Base-by-base conservation (phyloP, 1,140 invertebrate genomes). In the Pararge aegeria region DNA sequence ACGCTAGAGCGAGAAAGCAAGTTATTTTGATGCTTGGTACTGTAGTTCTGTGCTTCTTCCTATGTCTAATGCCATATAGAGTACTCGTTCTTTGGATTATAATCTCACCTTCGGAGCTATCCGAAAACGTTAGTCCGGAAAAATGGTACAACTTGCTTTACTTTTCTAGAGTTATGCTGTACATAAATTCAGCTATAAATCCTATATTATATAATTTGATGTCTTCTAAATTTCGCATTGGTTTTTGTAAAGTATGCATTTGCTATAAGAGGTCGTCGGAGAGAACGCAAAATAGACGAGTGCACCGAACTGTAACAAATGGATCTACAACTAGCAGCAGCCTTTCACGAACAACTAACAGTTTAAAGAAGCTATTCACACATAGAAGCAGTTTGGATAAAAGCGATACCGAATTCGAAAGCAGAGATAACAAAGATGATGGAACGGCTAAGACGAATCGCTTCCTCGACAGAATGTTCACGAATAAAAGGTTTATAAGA, bases 121-220 rank as follows among this genome's bases (percentile, higher is more conserved):
- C 94, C 19, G 82, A 90, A 12, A 83, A 91, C 40, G 80, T 95
- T 1, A 94, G 94, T 38, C 90, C 94, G 13, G 94, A 96, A 65
- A 92, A 91, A 7, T 97, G 94, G 87, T 95, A 95, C 79, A 94
- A 94, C 63, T 87, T 97, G 3, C 79, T 97, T 0, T 96, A 95
- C 74, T 95, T 97, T 74, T 94, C 94, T 55, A 92, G 96, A 62
- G 94, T 96, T n/a, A 95, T 97, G 94, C 87, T 95, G 34, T 97
- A 97, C 77, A 89, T 97, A 51, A 97, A 97, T 77, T 96, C 95
- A 0, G 95, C 95, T 5, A 89, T 96, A 37, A 96, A 97, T 89
- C 96, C 96, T 0, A 94, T 96, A 57, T 80, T 96, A 1, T 96
- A 96, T 73, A 96, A 96, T 80, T 84, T 95, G n/a, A 95, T 95